Conservation (phyloP, 2,113 vertebrate species). For the Tragelaphus imberbis region DNA sequence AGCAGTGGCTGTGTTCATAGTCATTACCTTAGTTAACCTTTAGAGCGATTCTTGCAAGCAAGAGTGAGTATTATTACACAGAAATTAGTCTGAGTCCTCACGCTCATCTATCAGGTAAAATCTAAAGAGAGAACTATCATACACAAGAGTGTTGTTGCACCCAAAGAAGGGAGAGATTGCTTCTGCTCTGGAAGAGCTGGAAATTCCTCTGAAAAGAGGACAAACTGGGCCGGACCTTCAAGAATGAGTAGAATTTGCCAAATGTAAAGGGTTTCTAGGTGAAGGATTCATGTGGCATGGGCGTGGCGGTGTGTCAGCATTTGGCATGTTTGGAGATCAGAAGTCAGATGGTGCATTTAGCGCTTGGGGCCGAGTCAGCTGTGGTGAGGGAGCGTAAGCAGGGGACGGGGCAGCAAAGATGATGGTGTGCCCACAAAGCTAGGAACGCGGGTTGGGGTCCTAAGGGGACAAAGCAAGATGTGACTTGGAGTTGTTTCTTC, state of each 20-base stretch:
- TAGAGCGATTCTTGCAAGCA: neutral
- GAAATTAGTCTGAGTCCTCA: neutral
- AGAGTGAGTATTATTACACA: neutral
- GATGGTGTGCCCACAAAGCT: neutral
- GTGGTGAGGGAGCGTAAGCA: rapidly evolving
- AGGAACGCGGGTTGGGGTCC: neutral
- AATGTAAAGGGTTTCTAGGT: neutral
- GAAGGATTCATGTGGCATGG: neutral
- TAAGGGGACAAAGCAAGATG: too few species aligned
- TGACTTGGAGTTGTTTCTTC: neutral
- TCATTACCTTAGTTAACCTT: neutral
- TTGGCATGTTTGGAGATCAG: neutral
- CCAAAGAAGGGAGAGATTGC: neutral
- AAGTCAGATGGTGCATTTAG: neutral
- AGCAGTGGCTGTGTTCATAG: neutral
- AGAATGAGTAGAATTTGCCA: neutral
- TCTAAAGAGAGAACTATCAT: neutral
- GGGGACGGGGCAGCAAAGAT: neutral
- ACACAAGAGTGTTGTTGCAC: neutral
- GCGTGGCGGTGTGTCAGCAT: rapidly evolving
- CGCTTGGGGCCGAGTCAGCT: too few species aligned
- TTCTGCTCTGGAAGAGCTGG: neutral
- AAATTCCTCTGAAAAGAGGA: neutral
- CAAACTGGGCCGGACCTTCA: neutral
- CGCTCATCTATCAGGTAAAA: neutral